Evolutionary conservation across 2,888 invertebrate genomes (phyloP).

Genomic region (Hanleya hanleyi): DNA sequence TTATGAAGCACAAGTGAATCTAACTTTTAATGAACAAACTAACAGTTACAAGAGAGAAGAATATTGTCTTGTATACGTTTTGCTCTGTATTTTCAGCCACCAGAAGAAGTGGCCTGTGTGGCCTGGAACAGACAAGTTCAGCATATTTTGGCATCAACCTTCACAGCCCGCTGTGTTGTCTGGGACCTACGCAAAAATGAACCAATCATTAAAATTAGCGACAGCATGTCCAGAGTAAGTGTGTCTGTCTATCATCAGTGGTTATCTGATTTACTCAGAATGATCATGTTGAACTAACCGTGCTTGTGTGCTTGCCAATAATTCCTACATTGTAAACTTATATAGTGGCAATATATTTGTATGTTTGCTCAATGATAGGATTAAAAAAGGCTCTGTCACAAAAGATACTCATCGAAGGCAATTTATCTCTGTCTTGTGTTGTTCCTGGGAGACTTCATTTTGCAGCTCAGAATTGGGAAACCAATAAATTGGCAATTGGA

Average conservation of each 20-base stretch:
- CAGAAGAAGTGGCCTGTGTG: constrained; percentile 91
- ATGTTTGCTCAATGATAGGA: too few relatives aligned
- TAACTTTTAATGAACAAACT: too few relatives aligned
- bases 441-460: not conserved
- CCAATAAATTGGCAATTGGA: not conserved
- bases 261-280: too few relatives aligned
- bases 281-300: too few relatives aligned
- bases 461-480: not conserved
- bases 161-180: constrained; percentile 92
- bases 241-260: too few relatives aligned
- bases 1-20: too few relatives aligned
- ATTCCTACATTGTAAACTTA: too few relatives aligned
- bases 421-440: not conserved
- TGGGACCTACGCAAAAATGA: constrained; percentile 98
- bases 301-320: too few relatives aligned
- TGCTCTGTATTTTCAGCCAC: constrained; percentile 78
- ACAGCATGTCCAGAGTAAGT: constrained; percentile 78
- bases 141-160: constrained; percentile 95
- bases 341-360: too few relatives aligned
- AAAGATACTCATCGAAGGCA: too few relatives aligned
- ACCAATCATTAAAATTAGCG: constrained; percentile 94
- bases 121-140: constrained; percentile 98
- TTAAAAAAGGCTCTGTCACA: too few relatives aligned
- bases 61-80: not conserved
- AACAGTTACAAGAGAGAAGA: not conserved